Evolutionary conservation across 2,113 vertebrate species (phyloP), one percentile per base, ranked within the genome.

Genomic region (Tachycineta bicolor): DNA sequence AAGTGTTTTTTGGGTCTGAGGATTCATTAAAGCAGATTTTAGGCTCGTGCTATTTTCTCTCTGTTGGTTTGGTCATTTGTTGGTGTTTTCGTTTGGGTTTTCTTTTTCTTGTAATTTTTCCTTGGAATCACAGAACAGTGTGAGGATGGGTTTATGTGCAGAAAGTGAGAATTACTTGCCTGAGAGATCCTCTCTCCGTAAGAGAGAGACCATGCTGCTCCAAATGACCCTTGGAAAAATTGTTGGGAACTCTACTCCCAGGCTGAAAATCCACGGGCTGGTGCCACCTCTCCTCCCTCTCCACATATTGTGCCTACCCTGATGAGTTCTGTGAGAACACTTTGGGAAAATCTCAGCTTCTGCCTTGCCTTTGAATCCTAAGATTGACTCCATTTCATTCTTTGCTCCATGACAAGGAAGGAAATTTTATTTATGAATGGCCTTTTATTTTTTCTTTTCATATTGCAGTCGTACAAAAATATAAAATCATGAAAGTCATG

Each of bases 41-140:
- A 37, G n/a, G n/a, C 9, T 88, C 18, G 0, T 23, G 17, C 6
- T 44, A 6, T 1, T 1, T 43, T 55, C 52, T 19, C 37, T n/a
- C 15, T 41, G 16, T 25, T 50, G 12, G 10, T 58, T 58, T 70
- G 3, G 33, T 63, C 13, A 3, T 69, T 59, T 55, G 6, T 24
- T 70, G n/a, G 15, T 2, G 20, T 23, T n/a, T 33, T 59, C 16
- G 6, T 29, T 69, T n/a, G 8, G 3, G 7, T 1, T 0, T 39
- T 29, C 39, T 15, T 10, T 34, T 11, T 15, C 4, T 37, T n/a
- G 14, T 11, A 67, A 44, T 37, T 49, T 31, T 89, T 49, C n/a
- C 33, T 75, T 87, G 83, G 59, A 59, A 52, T 50, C 68, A 37
- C 28, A 65, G 63, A 9, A 49, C 23, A 25, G 16, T 7, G 9